These are phyloP conservation scores for Sparus aurata DNA, from an alignment of 2,797 vertebrate species.

Conservation along the genomic window DNA sequence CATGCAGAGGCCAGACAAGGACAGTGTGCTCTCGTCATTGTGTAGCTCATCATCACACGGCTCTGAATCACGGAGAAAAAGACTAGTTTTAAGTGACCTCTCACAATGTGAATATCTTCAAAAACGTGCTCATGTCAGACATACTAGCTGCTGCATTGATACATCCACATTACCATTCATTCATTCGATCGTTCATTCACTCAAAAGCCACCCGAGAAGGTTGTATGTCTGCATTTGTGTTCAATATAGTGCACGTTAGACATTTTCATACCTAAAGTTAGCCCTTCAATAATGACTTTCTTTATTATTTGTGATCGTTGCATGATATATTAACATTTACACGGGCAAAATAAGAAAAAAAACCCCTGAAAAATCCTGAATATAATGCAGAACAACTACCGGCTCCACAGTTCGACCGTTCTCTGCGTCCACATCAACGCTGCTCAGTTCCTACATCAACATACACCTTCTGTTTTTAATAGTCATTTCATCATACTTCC, in stretches of 20 bases:
- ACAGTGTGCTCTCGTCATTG: constrained; percentile 65
- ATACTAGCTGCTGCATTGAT: constrained; percentile 23
- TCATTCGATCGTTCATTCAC: neutral
- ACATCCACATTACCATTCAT: neutral
- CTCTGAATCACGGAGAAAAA: constrained; percentile 50
- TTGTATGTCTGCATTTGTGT: neutral
- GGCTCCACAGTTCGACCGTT: neutral
- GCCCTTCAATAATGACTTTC: neutral
- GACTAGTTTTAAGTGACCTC: constrained; percentile 53
- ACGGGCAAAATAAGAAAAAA: neutral
- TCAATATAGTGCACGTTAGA: too few species aligned
- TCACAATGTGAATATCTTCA: constrained; percentile 4
- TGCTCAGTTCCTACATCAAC: neutral
- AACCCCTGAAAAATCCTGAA: too few species aligned
- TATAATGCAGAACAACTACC: neutral
- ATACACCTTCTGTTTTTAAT: constrained; percentile 8
- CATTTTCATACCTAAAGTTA: neutral
- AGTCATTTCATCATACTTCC: neutral
- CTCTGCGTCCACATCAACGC: neutral
- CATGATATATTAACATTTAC: neutral
- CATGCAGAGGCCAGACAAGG: constrained; percentile 70
- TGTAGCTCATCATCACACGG: constrained; percentile 36
- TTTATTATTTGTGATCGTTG: neutral
- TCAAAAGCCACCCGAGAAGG: neutral
- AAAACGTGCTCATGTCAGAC: constrained; percentile 30